phyloP scores from a whole-genome alignment of 2,888 invertebrate species.

The Erebia palarica region DNA sequence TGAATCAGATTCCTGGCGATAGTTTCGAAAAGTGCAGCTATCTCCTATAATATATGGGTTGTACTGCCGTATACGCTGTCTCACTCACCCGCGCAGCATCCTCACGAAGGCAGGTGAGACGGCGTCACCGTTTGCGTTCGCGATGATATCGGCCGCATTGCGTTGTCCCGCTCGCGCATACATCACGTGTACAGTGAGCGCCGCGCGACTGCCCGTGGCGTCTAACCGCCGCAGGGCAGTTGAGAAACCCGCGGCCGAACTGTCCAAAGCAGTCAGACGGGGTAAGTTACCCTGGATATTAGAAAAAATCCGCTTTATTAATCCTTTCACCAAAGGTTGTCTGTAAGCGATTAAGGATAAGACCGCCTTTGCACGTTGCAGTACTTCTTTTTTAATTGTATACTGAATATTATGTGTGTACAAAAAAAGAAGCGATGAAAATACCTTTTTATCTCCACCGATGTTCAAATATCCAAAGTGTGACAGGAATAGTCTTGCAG shows the following conservation, averaged over 20 bases:
- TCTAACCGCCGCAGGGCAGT: slow-evolving; percentile 92
- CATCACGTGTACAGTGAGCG: slow-evolving; percentile 96
- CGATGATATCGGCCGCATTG: slow-evolving; percentile 89
- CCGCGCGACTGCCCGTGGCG: slow-evolving; percentile 92
- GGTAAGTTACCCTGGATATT: slow-evolving; percentile 60
- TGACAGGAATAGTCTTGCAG: slow-evolving; percentile 95
- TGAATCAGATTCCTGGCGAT: too few species aligned
- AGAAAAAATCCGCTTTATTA: too few species aligned
- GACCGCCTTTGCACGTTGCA: too few species aligned
- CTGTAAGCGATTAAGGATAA: neutral
- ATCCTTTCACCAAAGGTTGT: too few species aligned
- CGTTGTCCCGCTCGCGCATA: slow-evolving; percentile 95
- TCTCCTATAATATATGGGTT: too few species aligned
- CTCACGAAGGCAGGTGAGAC: slow-evolving; percentile 84
- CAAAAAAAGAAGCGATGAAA: too few species aligned
- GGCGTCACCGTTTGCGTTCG: slow-evolving; percentile 87
- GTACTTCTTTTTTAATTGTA: too few species aligned
- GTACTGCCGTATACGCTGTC: neutral
- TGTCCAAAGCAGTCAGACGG: slow-evolving; percentile 88
- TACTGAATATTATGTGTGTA: too few species aligned
- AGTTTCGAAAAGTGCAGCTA: too few species aligned
- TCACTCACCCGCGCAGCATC: slow-evolving; percentile 76
- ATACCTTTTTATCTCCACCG: slow-evolving; percentile 74
- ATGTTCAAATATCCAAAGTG: slow-evolving; percentile 96
- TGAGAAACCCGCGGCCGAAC: slow-evolving; percentile 86